Conservation (phyloP, 1,140 invertebrate genomes). For the Rhagoletis pomonella region DNA sequence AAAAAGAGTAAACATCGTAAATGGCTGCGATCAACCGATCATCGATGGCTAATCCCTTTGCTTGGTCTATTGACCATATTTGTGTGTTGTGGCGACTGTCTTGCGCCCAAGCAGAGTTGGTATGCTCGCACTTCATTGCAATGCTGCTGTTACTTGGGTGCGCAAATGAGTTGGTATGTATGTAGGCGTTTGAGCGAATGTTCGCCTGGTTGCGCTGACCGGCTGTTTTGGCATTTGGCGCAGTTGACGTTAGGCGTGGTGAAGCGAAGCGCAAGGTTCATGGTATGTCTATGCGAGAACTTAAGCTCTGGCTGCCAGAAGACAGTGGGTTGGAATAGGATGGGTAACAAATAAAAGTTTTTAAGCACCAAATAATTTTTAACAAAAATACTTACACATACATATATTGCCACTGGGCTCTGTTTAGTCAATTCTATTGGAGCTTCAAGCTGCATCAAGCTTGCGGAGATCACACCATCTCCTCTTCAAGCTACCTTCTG, state of each 20-base stretch:
- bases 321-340: not conserved
- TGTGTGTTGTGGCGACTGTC: not conserved
- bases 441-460: too few relatives aligned
- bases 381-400: too few relatives aligned
- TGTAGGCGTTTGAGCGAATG: conserved; percentile 35
- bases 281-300: not conserved
- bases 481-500: too few relatives aligned
- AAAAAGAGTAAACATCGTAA: not conserved
- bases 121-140: not conserved
- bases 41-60: conserved; percentile 24
- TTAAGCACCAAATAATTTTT: too few relatives aligned
- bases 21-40: conserved; percentile 17
- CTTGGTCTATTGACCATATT: conserved; percentile 40
- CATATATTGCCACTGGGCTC: too few relatives aligned
- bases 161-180: conserved; percentile 4
- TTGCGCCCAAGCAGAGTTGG: not conserved
- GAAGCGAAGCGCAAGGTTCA: not conserved
- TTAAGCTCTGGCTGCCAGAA: not conserved
- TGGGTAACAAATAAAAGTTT: not conserved
- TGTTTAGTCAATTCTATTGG: too few relatives aligned
- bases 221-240: not conserved
- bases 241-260: not conserved
- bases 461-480: too few relatives aligned
- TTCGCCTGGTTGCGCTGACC: conserved; percentile 8
- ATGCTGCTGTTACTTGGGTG: not conserved